phyloP scores from a whole-genome alignment of 2,797 vertebrate genomes.

The Lophius americanus region DNA sequence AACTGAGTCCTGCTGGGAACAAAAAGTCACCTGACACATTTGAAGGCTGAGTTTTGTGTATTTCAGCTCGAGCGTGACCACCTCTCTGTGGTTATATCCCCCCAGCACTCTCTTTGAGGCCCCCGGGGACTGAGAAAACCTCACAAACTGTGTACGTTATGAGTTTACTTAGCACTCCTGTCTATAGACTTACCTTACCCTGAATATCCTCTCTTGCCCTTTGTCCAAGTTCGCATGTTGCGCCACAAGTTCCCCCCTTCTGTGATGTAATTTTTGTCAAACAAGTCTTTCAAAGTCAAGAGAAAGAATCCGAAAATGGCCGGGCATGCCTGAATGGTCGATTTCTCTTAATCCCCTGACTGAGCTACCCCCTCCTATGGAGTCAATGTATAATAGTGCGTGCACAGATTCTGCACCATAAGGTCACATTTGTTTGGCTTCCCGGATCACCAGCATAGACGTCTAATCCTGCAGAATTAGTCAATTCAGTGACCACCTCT shows the following conservation, averaged over 20 bases:
- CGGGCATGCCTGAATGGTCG: slow-evolving; percentile 45
- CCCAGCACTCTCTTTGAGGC: slow-evolving; percentile 22
- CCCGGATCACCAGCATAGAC: slow-evolving; percentile 63
- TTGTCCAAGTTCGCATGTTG: slow-evolving; percentile 36
- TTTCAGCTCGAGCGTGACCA: slow-evolving; percentile 47
- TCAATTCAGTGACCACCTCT: slow-evolving; percentile 71
- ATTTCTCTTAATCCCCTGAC: slow-evolving; percentile 68
- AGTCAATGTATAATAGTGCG: slow-evolving; percentile 62
- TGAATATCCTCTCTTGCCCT: slow-evolving; percentile 34
- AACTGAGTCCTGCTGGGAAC: slow-evolving; percentile 62
- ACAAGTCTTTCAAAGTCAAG: slow-evolving; percentile 67
- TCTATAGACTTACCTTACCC: slow-evolving; percentile 43
- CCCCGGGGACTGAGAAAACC: slow-evolving; percentile 51
- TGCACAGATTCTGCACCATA: slow-evolving; percentile 61
- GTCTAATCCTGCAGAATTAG: slow-evolving; percentile 77
- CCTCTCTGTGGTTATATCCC: slow-evolving; percentile 32
- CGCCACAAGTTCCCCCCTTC: slow-evolving; percentile 35
- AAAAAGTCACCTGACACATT: slow-evolving; percentile 66
- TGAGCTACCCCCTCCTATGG: slow-evolving; percentile 57
- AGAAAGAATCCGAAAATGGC: slow-evolving; percentile 54
- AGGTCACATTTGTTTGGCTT: slow-evolving; percentile 72
- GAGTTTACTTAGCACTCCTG: slow-evolving; percentile 57
- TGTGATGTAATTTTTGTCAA: slow-evolving; percentile 68
- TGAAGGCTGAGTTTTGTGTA: slow-evolving; percentile 55
- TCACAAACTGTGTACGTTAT: slow-evolving; percentile 42